These are phyloP conservation scores for Eurytoma adleriae DNA, from an alignment of 2,888 invertebrate genomes.

Conservation along the genomic window DNA sequence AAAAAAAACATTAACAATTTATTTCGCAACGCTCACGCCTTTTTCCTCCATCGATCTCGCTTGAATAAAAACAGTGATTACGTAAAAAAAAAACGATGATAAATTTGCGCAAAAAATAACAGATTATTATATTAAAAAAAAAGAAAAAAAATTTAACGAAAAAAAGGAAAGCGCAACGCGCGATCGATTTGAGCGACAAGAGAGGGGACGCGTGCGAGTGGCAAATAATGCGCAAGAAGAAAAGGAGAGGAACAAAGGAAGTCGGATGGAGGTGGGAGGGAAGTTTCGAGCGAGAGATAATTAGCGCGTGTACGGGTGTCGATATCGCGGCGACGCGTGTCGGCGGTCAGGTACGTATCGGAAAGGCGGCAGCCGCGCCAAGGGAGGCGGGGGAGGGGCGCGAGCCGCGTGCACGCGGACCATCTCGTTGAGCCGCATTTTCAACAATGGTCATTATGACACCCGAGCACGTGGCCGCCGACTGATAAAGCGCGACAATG, in stretches of 20 bases:
- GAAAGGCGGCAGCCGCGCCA: slow-evolving; percentile 33
- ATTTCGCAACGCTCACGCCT: slow-evolving; percentile 33
- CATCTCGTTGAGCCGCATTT: slow-evolving; percentile 73
- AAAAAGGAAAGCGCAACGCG: neutral
- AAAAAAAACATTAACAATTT: slow-evolving; percentile 32
- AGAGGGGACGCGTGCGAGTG: neutral
- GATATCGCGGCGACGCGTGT: slow-evolving; percentile 44
- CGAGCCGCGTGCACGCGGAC: slow-evolving; percentile 61
- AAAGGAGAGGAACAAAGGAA: slow-evolving; percentile 19
- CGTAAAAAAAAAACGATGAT: neutral
- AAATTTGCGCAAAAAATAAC: no score
- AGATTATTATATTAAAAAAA: neutral
- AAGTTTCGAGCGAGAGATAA: slow-evolving; percentile 41
- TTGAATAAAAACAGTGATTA: slow-evolving; percentile 31
- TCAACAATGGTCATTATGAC: slow-evolving; percentile 72
- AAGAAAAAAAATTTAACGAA: neutral
- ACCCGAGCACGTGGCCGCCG: slow-evolving; percentile 71
- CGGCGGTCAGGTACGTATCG: slow-evolving; percentile 55
- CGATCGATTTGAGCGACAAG: neutral
- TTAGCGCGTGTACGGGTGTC: slow-evolving; percentile 50
- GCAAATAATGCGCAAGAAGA: neutral
- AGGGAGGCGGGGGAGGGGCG: slow-evolving; percentile 23
- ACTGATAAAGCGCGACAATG: slow-evolving; percentile 69
- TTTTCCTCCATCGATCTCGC: slow-evolving; percentile 35
- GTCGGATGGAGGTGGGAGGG: neutral